Conservation (phyloP, 2,113 vertebrate species). For the Eretmochelys imbricata region DNA sequence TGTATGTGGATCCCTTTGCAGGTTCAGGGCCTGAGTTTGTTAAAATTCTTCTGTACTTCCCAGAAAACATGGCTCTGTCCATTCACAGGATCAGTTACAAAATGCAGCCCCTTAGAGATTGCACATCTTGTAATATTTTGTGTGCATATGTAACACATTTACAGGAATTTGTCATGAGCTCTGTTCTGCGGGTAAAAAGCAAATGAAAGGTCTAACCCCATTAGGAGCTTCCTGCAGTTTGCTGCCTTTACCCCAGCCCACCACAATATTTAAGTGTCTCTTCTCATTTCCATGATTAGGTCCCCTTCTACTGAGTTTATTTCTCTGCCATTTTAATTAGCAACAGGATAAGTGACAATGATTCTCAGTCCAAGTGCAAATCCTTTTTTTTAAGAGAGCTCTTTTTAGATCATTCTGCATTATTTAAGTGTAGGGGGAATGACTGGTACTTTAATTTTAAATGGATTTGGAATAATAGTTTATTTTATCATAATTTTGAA, state of each 20-base stretch:
- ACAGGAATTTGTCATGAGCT: neutral
- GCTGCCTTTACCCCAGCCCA: neutral
- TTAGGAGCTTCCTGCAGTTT: neutral
- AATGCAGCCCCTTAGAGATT: neutral
- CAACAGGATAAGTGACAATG: neutral
- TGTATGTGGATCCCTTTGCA: neutral
- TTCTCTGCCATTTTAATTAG: conserved; percentile 6
- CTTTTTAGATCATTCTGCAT: neutral
- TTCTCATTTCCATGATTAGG: conserved; percentile 5
- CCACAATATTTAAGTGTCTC: neutral
- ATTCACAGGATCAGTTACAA: neutral
- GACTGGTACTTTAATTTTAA: neutral
- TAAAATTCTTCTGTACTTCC: neutral
- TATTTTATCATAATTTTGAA: conserved; percentile 9
- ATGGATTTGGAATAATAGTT: neutral
- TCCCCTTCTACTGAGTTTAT: neutral
- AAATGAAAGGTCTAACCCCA: neutral
- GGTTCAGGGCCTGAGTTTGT: neutral
- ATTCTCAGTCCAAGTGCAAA: neutral
- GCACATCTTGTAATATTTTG: neutral
- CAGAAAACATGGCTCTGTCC: rapidly evolving
- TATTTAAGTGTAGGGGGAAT: neutral
- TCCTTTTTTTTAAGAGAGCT: neutral
- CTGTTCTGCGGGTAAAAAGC: neutral
- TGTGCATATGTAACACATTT: neutral